Evolutionary conservation across 2,113 vertebrate genomes (phyloP).

Genomic region (Pongo pygmaeus): DNA sequence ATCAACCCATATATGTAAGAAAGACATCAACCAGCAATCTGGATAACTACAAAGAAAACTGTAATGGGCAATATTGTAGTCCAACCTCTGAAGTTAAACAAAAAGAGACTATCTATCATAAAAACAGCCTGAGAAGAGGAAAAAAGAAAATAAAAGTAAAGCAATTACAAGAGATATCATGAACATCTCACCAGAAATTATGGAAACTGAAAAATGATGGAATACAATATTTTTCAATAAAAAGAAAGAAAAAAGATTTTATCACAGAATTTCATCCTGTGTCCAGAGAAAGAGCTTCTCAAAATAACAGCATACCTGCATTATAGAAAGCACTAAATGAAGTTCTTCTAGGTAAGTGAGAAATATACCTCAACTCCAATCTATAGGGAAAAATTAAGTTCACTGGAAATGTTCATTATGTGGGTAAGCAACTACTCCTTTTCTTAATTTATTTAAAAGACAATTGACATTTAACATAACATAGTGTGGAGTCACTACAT

Average conservation of each 20-base stretch:
- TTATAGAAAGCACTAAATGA: neutral
- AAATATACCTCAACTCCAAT: neutral
- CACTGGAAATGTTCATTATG: neutral
- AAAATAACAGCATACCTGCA: neutral
- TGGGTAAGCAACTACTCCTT: neutral
- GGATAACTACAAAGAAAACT: neutral
- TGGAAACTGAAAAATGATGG: neutral
- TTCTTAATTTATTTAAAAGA: neutral
- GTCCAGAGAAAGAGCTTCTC: neutral
- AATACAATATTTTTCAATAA: neutral
- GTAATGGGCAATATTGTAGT: neutral
- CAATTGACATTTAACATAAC: neutral
- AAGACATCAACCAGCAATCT: neutral
- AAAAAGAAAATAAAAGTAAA: neutral
- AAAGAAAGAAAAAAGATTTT: neutral
- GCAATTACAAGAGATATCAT: neutral
- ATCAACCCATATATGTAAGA: too few relatives aligned
- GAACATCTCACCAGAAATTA: neutral
- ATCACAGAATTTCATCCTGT: neutral
- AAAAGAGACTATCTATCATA: neutral
- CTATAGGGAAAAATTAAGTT: neutral
- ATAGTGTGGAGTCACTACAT: neutral
- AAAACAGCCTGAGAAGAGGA: neutral
- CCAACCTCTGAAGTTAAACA: neutral
- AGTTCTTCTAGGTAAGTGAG: neutral